phyloP scores from a whole-genome alignment of 2,888 invertebrate genomes.

The Callyntrura sp. region DNA sequence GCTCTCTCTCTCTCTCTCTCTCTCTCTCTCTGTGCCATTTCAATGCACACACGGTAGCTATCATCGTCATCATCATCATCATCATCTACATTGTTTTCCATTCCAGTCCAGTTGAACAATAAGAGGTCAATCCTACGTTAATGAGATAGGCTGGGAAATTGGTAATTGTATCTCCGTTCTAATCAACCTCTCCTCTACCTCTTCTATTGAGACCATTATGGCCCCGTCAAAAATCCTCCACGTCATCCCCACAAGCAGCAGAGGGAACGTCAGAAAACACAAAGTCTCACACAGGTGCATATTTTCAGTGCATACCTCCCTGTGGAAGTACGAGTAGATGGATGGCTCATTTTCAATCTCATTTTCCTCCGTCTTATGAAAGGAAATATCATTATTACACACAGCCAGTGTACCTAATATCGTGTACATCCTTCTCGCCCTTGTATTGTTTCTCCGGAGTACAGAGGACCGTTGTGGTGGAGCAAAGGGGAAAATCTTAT shows the following conservation, averaged over 20 bases:
- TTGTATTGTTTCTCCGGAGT: background rate
- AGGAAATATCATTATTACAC: conserved; percentile 56
- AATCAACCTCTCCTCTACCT: background rate
- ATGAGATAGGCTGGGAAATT: conserved; percentile 14
- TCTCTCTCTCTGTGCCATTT: background rate
- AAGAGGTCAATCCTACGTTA: conserved; percentile 45
- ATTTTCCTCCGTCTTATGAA: conserved; percentile 42
- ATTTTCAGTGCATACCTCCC: background rate
- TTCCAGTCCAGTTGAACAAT: conserved; percentile 22
- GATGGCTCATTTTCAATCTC: background rate
- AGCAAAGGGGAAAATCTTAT: too few species aligned
- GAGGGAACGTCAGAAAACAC: too few species aligned
- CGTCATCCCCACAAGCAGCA: too few species aligned
- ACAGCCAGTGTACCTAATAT: too few species aligned
- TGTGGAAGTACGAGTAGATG: background rate
- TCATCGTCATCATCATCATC: conserved; percentile 23
- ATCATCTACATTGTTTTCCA: conserved; percentile 37
- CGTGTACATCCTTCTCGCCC: background rate
- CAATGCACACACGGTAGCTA: background rate
- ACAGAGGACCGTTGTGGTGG: too few species aligned
- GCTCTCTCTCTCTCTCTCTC: background rate
- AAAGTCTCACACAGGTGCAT: background rate
- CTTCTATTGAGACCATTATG: background rate
- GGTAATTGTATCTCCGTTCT: background rate
- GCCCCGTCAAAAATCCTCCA: background rate